Conservation (phyloP, 2,113 vertebrate genomes). For the Eulemur rufifrons region DNA sequence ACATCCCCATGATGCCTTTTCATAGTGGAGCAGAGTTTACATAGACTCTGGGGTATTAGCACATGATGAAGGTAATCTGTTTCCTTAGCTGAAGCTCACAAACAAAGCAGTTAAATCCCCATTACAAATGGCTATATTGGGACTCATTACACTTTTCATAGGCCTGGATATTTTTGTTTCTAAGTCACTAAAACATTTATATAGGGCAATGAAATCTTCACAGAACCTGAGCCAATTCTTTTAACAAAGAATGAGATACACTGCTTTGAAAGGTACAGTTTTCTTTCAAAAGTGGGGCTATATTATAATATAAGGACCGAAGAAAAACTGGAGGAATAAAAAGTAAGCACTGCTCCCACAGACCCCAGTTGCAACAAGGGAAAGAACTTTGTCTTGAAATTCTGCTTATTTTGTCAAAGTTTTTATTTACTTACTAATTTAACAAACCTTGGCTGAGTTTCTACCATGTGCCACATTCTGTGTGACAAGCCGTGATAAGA, state of each 20-base stretch:
- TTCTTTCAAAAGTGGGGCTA: constrained; percentile 55
- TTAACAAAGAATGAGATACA: constrained; percentile 74
- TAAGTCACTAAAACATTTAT: constrained; percentile 87
- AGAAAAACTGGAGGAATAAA: constrained; percentile 34
- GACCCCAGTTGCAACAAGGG: background rate
- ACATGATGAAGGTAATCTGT: constrained; percentile 91
- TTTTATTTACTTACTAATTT: background rate
- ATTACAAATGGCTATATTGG: constrained; percentile 86
- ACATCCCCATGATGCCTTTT: constrained; percentile 85
- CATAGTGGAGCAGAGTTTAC: constrained; percentile 82
- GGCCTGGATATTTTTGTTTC: constrained; percentile 85
- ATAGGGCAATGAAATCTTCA: constrained; percentile 88
- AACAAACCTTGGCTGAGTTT: background rate
- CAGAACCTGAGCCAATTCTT: constrained; percentile 79
- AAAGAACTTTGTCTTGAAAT: background rate
- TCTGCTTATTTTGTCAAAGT: background rate
- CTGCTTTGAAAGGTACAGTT: constrained; percentile 19
- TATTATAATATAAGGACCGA: background rate
- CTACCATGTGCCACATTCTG: background rate
- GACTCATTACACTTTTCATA: constrained; percentile 89
- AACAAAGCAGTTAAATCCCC: constrained; percentile 89
- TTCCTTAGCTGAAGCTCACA: constrained; percentile 88
- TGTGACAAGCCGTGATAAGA: background rate
- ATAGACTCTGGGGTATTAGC: constrained; percentile 84
- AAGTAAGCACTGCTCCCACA: background rate